phyloP scores from a whole-genome alignment of 2,888 invertebrate genomes.

The Pasiphila rectangulata region DNA sequence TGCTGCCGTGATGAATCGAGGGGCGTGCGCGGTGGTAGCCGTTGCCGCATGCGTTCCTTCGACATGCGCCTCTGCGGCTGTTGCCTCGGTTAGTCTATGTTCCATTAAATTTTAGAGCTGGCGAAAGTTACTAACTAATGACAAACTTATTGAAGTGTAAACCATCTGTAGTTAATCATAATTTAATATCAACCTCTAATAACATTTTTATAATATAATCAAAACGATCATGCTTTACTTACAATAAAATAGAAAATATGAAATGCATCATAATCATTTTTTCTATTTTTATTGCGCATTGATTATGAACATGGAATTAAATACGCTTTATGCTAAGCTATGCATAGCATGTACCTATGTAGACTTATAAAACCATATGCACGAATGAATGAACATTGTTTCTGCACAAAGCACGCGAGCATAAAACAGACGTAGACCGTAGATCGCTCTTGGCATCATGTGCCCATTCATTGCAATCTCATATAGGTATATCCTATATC shows the following conservation, averaged over 20 bases:
- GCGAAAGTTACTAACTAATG: slow-evolving; percentile 27
- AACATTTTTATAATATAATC: slow-evolving; percentile 1
- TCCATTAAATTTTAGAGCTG: slow-evolving; percentile 20
- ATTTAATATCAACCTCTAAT: no score
- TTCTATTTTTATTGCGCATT: slow-evolving; percentile 6
- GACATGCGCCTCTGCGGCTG: slow-evolving; percentile 77
- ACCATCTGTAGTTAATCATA: no score
- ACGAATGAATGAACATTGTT: slow-evolving; percentile 36
- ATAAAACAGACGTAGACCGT: slow-evolving; percentile 22
- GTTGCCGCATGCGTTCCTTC: slow-evolving; percentile 59
- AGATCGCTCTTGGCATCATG: slow-evolving; percentile 26
- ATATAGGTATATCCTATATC: slow-evolving; percentile 15
- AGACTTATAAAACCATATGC: not conserved
- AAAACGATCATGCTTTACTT: slow-evolving; percentile 2
- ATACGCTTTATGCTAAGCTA: slow-evolving; percentile 6
- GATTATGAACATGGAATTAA: slow-evolving; percentile 14
- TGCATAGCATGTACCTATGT: slow-evolving; percentile 8
- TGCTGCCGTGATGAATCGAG: slow-evolving; percentile 62
- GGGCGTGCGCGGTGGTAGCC: slow-evolving; percentile 56
- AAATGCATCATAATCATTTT: slow-evolving; percentile 9
- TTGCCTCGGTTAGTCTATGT: slow-evolving; percentile 67
- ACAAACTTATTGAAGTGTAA: not conserved
- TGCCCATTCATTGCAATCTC: slow-evolving; percentile 35
- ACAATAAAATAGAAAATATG: slow-evolving; percentile 11
- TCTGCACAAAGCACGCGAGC: slow-evolving; percentile 24